Evolutionary conservation across 2,113 vertebrate species (phyloP), one percentile per base, ranked within the genome.

Genomic region (Semnopithecus entellus): DNA sequence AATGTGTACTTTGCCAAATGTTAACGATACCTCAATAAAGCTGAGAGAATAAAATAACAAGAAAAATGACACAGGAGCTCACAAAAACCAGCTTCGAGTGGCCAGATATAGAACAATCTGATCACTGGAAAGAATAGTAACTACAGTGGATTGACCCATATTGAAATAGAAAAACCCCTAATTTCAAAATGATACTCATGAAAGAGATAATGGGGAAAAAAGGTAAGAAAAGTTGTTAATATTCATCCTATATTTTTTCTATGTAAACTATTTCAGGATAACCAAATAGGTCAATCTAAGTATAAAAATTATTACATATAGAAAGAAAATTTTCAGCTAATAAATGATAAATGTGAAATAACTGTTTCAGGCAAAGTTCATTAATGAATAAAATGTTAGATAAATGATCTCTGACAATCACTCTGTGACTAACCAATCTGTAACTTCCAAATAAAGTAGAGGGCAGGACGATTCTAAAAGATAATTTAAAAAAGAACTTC

Each of bases 371-470:
- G 70, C 27, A 61, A 88, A 32, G 13, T 89, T 84, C n/a, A 55
- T 48, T 88, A 94, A 35, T 68, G 32, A 96, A 95, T 90, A 80
- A 79, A 92, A 93, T 17, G 59, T 50, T 85, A 38, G 59, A 13
- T 50, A 59, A 89, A 93, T 59, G 38, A 30, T 64, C 45, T 72
- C 68, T 87, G 10, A 38, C 75, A 95, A 91, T 91, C 8, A 94
- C 11, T 88, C 52, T 61, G 0, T 57, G 22, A 52, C 22, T 78
- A 68, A 82, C 8, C 38, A 20, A 5, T 50, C 8, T 55, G 52
- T 61, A 14, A 17, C 40, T 82, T 94, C 6, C 25, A 55, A 91
- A 70, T 61, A 84, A 89, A 50, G 2, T 79, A 79, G 16, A 72
- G 0, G 1, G 5, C 1, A 52, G n/a, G 18, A 91, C 66, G 10